Conservation (phyloP, 1,140 invertebrate genomes). For the Calycopis cecrops region DNA sequence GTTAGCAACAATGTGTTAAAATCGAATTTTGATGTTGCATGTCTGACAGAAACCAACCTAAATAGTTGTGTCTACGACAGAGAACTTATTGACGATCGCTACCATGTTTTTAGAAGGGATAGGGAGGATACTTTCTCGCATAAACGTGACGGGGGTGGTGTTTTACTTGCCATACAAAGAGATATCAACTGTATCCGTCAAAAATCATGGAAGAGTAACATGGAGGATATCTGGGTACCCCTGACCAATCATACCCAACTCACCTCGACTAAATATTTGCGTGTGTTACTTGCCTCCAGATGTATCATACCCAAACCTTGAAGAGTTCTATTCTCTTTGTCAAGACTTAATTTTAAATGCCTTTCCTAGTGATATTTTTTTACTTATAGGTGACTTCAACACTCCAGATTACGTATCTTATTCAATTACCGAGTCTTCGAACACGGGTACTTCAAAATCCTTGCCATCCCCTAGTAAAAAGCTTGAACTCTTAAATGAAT, state of each 20-base stretch:
- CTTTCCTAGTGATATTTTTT: not conserved
- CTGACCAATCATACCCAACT: not conserved
- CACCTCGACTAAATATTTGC: slow-evolving; percentile 3
- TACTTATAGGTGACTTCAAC: slow-evolving; percentile 5
- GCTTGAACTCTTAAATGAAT: not conserved
- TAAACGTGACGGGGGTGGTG: slow-evolving; percentile 22
- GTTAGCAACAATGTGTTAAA: slow-evolving; percentile 14
- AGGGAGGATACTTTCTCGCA: slow-evolving; percentile 1
- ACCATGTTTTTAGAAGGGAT: slow-evolving; percentile 23
- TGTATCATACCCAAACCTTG: not conserved
- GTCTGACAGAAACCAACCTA: slow-evolving; percentile 24
- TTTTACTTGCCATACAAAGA: slow-evolving; percentile 16
- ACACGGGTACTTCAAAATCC: not conserved
- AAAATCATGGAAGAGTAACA: slow-evolving; percentile 15
- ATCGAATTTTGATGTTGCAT: slow-evolving; percentile 21
- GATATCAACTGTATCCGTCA: slow-evolving; percentile 18
- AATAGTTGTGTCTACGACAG: slow-evolving; percentile 19
- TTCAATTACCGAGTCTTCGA: not conserved
- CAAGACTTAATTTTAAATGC: not conserved
- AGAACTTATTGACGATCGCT: slow-evolving; percentile 22
- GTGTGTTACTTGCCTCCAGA: slow-evolving; percentile 13
- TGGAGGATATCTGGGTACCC: slow-evolving; percentile 15
- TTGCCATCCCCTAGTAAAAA: not conserved
- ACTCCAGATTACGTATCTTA: not conserved
- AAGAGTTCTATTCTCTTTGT: slow-evolving; percentile 1